Evolutionary conservation across 2,113 vertebrate species (phyloP).

Genomic region (Siphamia tubifer): DNA sequence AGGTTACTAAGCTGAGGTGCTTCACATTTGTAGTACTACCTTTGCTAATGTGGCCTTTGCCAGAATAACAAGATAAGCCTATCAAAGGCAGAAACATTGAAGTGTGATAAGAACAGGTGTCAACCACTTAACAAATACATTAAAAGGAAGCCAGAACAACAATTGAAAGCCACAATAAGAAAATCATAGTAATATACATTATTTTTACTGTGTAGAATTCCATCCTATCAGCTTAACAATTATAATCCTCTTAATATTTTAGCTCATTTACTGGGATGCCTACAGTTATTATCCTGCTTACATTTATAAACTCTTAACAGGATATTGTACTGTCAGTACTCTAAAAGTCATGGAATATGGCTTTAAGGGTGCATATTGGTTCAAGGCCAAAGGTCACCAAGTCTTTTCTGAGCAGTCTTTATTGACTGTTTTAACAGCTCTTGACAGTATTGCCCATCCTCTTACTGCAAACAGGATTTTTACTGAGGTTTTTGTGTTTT

Average conservation of each 20-base stretch:
- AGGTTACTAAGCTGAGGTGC: background rate
- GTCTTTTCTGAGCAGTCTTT: too few relatives aligned
- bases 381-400: background rate
- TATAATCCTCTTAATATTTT: too few relatives aligned
- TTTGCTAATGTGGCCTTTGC: background rate
- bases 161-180: too few relatives aligned
- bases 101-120: background rate
- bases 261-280: background rate
- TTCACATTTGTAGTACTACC: slow-evolving; percentile 5
- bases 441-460: too few relatives aligned
- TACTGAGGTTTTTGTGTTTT: too few relatives aligned
- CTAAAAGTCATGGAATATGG: background rate
- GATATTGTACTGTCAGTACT: background rate
- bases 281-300: background rate
- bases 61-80: background rate
- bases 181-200: too few relatives aligned
- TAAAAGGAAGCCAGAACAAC: too few relatives aligned
- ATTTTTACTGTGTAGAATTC: too few relatives aligned
- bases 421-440: too few relatives aligned
- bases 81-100: slow-evolving; percentile 8
- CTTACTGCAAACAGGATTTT: too few relatives aligned
- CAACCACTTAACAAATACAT: too few relatives aligned
- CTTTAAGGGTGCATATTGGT: background rate
- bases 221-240: too few relatives aligned
- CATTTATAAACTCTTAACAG: background rate